Evolutionary conservation across 2,888 invertebrate species (phyloP), one percentile per base, ranked within the genome.

Genomic region (Trachelus iudaicus): DNA sequence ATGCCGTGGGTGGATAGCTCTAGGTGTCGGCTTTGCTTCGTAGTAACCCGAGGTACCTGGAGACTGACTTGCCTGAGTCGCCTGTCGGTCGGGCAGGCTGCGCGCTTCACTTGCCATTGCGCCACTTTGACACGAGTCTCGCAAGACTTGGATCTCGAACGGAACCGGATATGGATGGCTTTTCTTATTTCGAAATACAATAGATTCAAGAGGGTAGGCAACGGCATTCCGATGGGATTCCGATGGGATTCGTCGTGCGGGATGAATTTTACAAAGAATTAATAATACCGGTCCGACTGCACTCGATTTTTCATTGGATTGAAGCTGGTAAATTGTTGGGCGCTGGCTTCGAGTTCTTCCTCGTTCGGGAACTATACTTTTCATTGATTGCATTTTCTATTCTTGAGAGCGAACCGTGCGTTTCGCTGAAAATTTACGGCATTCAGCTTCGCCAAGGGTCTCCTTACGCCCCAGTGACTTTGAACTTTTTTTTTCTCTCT

Each of bases 41-140:
- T 56, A 56, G 56, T 56, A 23, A 56, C 56, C 56, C 81, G 81
- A 79, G 76, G 76, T 80, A 73, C 79, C 73, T 73, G 76, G 40
- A 40, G 37, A 75, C 33, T 56, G 56, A 56, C 23, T 56, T 56
- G 56, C 56, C 56, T 56, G 56, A 56, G 23, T 23, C 15, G 56
- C 40, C 37, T 76, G 74, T 76, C 79, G 23, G 34, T 23, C 74
- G 11, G 40, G 15, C 23, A 23, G 56, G 56, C 56, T 56, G 56
- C 56, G 56, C 56, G 56, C 56, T 56, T 56, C 56, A 9, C 56
- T 23, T 56, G 56, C 56, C 9, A 23, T 56, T 56, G 9, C 56
- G 56, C 23, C 23, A 56, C 56, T 23, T 23, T 56, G 9, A 23
- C 6, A 23, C 23, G 23, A 56, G 23, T 23, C 56, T 56, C 56